Evolutionary conservation across 37 sponge, comb jelly and placozoan genomes (phyloP).

Genomic region (Agelas oroides): DNA sequence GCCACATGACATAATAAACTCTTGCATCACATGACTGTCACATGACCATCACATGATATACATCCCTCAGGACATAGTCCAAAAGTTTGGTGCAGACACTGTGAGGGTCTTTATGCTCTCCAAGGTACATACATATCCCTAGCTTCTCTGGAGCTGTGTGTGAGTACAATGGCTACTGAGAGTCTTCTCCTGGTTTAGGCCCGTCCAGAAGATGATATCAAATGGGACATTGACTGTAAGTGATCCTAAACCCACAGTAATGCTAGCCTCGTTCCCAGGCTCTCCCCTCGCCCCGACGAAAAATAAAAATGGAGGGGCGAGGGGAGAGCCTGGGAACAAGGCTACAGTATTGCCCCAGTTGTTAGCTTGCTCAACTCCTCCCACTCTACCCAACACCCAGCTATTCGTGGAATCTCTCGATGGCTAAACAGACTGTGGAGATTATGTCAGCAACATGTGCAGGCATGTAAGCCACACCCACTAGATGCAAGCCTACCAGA

Average conservation of each 20-base stretch:
- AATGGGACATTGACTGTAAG: slow-evolving; percentile 75
- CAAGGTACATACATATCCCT: slow-evolving; percentile 70
- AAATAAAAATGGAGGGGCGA: too few species aligned
- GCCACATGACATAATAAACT: too few species aligned
- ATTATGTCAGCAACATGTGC: slow-evolving; percentile 27
- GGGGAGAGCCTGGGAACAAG: too few species aligned
- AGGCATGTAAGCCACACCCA: background rate
- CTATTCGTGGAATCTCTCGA: slow-evolving; percentile 51
- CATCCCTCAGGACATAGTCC: slow-evolving; percentile 56
- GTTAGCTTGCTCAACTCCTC: too few species aligned
- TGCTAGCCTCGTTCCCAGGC: too few species aligned
- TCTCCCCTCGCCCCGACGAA: too few species aligned
- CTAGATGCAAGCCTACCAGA: too few species aligned
- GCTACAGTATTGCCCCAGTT: too few species aligned
- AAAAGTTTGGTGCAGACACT: slow-evolving; percentile 77
- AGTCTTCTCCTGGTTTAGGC: background rate
- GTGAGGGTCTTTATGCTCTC: slow-evolving; percentile 78
- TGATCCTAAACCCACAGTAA: too few species aligned
- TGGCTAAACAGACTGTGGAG: slow-evolving; percentile 49
- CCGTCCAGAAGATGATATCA: slow-evolving; percentile 59
- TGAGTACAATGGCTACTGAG: too few species aligned
- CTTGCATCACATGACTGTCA: background rate
- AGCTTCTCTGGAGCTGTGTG: background rate
- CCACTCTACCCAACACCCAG: too few species aligned
- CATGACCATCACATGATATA: background rate